These are phyloP conservation scores for Pemphredon lugubris DNA, from an alignment of 2,888 invertebrate genomes.

Conservation along the genomic window DNA sequence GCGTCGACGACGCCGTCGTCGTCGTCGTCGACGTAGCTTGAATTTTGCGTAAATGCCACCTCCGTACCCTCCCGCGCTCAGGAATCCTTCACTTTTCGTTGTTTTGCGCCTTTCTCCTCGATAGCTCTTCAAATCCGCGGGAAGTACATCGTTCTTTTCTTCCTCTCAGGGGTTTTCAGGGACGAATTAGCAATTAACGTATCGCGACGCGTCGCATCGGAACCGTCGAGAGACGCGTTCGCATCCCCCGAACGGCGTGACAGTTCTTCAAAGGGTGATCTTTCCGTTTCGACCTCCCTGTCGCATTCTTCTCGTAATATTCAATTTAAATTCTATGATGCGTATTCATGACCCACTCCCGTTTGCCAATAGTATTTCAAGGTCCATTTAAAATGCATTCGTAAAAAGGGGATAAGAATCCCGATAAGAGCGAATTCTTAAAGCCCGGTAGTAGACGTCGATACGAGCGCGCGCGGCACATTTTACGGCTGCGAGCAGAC, in stretches of 20 bases:
- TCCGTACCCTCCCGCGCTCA: conserved; percentile 42
- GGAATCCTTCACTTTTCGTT: conserved; percentile 21
- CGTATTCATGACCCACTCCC: conserved; percentile 38
- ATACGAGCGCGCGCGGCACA: neutral
- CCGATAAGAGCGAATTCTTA: conserved; percentile 1
- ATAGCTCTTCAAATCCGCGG: too few species aligned
- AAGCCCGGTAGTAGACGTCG: neutral
- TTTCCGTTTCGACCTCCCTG: conserved; percentile 6
- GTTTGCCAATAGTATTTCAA: conserved; percentile 35
- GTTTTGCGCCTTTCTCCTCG: neutral
- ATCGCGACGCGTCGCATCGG: neutral
- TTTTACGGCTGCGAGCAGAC: neutral
- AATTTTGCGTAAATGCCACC: conserved; percentile 63
- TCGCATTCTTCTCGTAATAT: conserved; percentile 36
- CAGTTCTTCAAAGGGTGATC: neutral
- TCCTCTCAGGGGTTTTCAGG: neutral
- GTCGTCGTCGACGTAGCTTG: conserved; percentile 20
- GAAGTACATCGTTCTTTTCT: too few species aligned
- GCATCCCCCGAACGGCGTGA: neutral
- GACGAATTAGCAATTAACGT: neutral
- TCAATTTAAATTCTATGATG: conserved; percentile 44
- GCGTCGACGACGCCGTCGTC: conserved; percentile 33
- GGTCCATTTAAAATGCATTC: conserved; percentile 37
- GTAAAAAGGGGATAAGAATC: conserved; percentile 1
- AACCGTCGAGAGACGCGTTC: neutral